Conservation (phyloP, 2,113 vertebrate species). For the Holacanthus passer region DNA sequence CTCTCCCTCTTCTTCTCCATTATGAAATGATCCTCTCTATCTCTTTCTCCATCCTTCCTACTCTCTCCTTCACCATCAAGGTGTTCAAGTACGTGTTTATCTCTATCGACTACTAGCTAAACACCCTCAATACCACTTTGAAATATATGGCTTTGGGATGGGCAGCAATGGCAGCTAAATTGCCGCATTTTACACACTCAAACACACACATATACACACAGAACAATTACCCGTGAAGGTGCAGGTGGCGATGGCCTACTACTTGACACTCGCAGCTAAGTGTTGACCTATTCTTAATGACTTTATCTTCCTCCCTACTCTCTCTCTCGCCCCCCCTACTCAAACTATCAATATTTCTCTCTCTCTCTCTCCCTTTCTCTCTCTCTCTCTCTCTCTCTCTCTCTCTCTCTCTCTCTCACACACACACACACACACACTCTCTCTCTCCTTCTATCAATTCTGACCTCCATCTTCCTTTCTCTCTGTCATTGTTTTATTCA, state of each 20-base stretch:
- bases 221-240: constrained; percentile 62
- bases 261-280: constrained; percentile 68
- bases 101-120: constrained; percentile 5
- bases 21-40: not conserved
- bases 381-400: not conserved
- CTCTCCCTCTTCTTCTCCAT: not conserved
- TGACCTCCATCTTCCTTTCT: not conserved
- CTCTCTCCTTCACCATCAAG: constrained; percentile 5
- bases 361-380: not conserved
- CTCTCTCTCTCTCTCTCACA: constrained; percentile 8
- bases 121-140: constrained; percentile 28
- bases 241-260: constrained; percentile 38
- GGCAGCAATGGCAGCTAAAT: constrained; percentile 34
- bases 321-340: not conserved
- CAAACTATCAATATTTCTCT: constrained; percentile 26
- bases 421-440: no score
- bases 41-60: not conserved
- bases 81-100: constrained; percentile 21
- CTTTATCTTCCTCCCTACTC: constrained; percentile 49
- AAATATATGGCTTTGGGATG: constrained; percentile 7
- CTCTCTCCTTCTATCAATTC: constrained; percentile 23
- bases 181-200: constrained; percentile 33
- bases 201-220: constrained; percentile 29
- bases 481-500: constrained; percentile 5
- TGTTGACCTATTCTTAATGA: constrained; percentile 71